phyloP scores from a whole-genome alignment of 1,140 invertebrate species.

The Parapsyche elsis region DNA sequence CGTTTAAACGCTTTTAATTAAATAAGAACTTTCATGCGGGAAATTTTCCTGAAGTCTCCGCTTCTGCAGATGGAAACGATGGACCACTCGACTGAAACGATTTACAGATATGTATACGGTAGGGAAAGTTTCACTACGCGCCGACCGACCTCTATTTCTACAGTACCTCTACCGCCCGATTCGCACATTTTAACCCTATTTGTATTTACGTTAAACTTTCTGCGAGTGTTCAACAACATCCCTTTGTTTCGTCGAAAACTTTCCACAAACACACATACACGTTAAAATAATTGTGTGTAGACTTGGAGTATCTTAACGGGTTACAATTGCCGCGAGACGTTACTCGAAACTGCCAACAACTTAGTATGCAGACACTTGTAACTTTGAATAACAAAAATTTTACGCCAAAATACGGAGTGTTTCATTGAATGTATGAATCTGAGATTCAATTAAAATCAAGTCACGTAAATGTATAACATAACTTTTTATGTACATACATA shows the following conservation, averaged over 20 bases:
- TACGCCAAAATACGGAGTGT: neutral
- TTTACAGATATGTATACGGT: neutral
- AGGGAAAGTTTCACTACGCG: neutral
- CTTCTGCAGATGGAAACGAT: neutral
- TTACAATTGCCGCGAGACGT: neutral
- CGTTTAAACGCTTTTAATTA: neutral
- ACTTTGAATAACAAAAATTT: neutral
- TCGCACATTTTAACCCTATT: conserved; percentile 8
- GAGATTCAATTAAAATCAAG: neutral
- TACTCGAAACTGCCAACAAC: neutral
- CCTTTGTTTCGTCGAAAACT: neutral
- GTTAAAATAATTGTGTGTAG: neutral
- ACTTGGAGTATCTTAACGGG: neutral
- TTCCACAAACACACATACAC: neutral
- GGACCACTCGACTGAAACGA: neutral
- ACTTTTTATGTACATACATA: too few relatives aligned
- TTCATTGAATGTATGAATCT: neutral
- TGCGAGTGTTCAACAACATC: neutral
- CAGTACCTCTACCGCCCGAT: neutral
- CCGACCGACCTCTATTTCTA: too few relatives aligned
- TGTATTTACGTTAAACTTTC: conserved; percentile 18
- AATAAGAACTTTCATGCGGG: neutral
- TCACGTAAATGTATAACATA: too few relatives aligned
- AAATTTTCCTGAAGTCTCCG: neutral
- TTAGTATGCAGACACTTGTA: too few relatives aligned